Evolutionary conservation across 2,888 invertebrate genomes (phyloP), one percentile per base, ranked within the genome.

Genomic region (Mythimna vitellina): DNA sequence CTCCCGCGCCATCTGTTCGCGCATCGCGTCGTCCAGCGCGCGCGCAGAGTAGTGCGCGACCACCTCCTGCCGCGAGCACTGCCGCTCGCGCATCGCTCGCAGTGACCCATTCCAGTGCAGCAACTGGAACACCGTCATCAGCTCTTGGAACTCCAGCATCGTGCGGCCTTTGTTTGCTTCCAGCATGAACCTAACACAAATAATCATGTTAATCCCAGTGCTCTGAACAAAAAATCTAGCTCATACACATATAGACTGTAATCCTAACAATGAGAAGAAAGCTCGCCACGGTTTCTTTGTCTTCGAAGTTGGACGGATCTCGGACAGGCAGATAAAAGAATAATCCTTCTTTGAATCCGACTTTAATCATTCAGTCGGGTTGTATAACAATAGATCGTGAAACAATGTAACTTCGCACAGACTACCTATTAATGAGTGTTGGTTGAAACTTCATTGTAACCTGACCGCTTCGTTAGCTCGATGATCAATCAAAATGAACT

Each of bases 121-220:
- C 84, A 99, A 96, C 95, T 99, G 99, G 95, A 99, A 99, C 63
- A 99, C 99, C n/a, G 99, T 99, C 99, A 99, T 99, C 89, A 99
- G 96, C 93, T 99, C 99, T 94, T 99, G 99, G 96, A 99, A 99
- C 94, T 99, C 99, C 82, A 99, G 96, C 99, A 99, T 99, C 67
- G 99, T 99, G 82, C 99, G 97, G 17, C 99, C 99, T 84, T 98
- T 99, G 94, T 98, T 98, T 49, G 97, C 97, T 94, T 97, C 97
- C 85, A 97, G 93, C 97, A 97, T 97, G 89, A 97, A 97, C 89
- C 98, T 97, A 91, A 17, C 14, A 72, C 12, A 78, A 65, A 73
- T 25, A 17, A 51, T 62, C 22, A 69, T 20, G 25, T 73, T 73
- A 65, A 58, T 58, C n/a, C 42, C 38, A 42, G 58, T 51, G 25